Conservation (phyloP, 2,888 invertebrate genomes). For the Limulus polyphemus region DNA sequence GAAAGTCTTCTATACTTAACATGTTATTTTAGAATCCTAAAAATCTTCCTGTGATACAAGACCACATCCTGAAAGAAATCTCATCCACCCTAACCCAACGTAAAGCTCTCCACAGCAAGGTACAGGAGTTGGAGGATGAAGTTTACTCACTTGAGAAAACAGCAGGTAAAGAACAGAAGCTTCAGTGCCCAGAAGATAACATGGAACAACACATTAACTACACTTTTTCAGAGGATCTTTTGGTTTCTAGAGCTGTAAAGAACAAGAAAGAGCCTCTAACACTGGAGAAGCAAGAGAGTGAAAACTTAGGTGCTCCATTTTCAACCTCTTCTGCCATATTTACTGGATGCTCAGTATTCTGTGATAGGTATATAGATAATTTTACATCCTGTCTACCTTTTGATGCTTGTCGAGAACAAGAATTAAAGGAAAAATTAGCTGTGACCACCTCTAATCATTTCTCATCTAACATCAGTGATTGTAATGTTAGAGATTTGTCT, state of each 20-base stretch:
- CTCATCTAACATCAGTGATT: no score
- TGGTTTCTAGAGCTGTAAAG: no score
- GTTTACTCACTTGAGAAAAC: slow-evolving; percentile 56
- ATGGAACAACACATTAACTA: background rate
- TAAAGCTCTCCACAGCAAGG: slow-evolving; percentile 67
- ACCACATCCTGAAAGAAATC: slow-evolving; percentile 72
- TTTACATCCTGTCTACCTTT: no score
- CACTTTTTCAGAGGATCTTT: no score
- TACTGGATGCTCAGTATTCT: no score
- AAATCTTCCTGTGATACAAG: slow-evolving; percentile 41
- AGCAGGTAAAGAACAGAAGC: slow-evolving; percentile 47
- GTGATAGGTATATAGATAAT: no score
- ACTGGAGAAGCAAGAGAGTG: background rate
- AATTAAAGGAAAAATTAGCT: no score
- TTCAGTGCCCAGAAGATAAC: slow-evolving; percentile 2
- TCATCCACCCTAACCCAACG: slow-evolving; percentile 67
- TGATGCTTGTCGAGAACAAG: no score
- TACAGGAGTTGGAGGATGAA: slow-evolving; percentile 62
- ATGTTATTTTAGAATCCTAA: background rate
- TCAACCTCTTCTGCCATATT: no score
- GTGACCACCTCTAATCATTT: no score
- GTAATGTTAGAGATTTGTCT: no score
- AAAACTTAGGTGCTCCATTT: background rate
- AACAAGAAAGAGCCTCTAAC: no score
- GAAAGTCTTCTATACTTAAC: slow-evolving; percentile 1